Conservation (phyloP, 2,888 invertebrate genomes). For the Tipula confusa region DNA sequence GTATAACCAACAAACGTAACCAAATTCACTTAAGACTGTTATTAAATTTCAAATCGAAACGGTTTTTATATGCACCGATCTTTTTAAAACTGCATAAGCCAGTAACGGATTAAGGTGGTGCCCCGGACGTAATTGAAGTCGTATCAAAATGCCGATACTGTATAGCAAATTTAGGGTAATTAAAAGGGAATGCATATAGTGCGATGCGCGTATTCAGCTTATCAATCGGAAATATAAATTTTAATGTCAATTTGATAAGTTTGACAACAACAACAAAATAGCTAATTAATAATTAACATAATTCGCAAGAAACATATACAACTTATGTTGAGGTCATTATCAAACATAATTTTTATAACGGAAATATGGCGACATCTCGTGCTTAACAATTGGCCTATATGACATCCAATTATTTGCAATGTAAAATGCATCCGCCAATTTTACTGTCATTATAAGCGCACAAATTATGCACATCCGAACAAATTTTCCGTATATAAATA, state of each 20-base stretch:
- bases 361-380: not conserved
- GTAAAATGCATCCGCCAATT: not conserved
- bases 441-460: not conserved
- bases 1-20: not conserved
- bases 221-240: slow-evolving; percentile 20
- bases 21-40: not conserved
- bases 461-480: not conserved
- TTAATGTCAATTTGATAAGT: not conserved
- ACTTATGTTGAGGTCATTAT: not conserved
- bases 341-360: not conserved
- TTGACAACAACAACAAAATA: not conserved
- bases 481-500: not conserved
- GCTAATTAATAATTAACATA: not conserved
- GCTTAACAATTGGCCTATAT: not conserved
- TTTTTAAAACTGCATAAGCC: not conserved
- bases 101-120: not conserved
- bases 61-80: not conserved
- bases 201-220: not conserved
- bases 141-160: not conserved
- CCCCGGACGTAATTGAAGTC: not conserved
- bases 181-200: slow-evolving; percentile 12
- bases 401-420: not conserved
- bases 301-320: not conserved
- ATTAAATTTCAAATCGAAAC: not conserved
- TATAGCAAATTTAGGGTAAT: not conserved